phyloP scores from a whole-genome alignment of 1,140 invertebrate genomes.

The Scaptomyza graminum region DNA sequence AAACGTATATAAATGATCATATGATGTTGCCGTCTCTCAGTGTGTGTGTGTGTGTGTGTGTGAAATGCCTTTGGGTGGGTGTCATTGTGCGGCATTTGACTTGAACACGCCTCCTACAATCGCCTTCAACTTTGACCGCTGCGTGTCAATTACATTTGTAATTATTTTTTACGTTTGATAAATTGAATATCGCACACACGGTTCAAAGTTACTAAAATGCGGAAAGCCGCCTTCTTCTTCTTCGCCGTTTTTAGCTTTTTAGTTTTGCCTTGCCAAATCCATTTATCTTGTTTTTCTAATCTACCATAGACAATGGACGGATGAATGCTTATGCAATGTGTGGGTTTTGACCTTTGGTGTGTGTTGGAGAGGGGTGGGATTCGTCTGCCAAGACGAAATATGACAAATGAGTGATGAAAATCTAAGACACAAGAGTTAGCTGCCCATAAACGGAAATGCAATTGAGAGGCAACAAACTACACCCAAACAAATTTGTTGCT shows the following conservation, averaged over 20 bases:
- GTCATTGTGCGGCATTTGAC: constrained; percentile 57
- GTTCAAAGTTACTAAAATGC: constrained; percentile 13
- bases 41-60: constrained; percentile 15
- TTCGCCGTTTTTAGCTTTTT: background rate
- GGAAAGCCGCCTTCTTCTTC: constrained; percentile 23
- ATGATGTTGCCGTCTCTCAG: background rate
- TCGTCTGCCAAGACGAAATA: constrained; percentile 44
- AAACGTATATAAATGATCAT: constrained; percentile 3
- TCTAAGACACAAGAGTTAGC: constrained; percentile 49
- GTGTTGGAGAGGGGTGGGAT: background rate
- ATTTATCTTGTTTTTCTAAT: constrained; percentile 60
- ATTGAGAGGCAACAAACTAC: background rate
- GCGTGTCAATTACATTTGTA: constrained; percentile 76
- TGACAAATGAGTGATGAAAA: constrained; percentile 75
- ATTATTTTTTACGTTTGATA: constrained; percentile 74
- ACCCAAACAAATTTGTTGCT: background rate
- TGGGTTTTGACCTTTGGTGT: constrained; percentile 68
- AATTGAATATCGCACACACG: constrained; percentile 68
- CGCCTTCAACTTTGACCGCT: constrained; percentile 48
- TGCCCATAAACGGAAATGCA: constrained; percentile 49
- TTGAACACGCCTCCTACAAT: constrained; percentile 23
- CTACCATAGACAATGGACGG: constrained; percentile 41
- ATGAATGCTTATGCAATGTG: constrained; percentile 65
- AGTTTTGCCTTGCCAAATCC: constrained; percentile 2
- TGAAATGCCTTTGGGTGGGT: constrained; percentile 49